Conservation (phyloP, 2,797 vertebrate species). For the Synaphobranchus kaupii region DNA sequence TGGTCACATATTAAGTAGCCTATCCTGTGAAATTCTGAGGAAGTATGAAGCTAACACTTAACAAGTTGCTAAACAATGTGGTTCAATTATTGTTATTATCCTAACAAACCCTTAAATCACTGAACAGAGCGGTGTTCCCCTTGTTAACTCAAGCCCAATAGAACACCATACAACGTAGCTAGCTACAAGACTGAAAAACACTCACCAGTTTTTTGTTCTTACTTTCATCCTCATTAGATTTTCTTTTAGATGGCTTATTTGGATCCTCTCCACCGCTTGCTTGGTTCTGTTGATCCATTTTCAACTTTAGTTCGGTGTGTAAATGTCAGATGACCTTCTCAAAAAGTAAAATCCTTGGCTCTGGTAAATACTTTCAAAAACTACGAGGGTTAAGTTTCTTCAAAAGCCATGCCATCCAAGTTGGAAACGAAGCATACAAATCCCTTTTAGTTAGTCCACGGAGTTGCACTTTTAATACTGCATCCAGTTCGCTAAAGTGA, state of each 20-base stretch:
- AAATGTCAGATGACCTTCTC: constrained; percentile 32
- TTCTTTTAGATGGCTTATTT: constrained; percentile 76
- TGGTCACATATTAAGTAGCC: neutral
- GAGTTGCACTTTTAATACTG: constrained; percentile 27
- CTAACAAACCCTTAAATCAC: neutral
- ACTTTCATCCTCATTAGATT: constrained; percentile 74
- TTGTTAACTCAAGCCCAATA: neutral
- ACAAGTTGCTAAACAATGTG: neutral
- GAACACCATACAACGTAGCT: neutral
- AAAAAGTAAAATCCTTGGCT: constrained; percentile 52
- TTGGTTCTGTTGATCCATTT: constrained; percentile 74
- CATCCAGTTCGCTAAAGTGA: constrained; percentile 33
- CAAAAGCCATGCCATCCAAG: constrained; percentile 64
- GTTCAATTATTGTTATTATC: neutral
- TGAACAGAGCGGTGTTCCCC: neutral
- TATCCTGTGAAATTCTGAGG: neutral
- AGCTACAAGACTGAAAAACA: constrained; percentile 33
- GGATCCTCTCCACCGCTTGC: constrained; percentile 78
- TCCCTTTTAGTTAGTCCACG: constrained; percentile 38
- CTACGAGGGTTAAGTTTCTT: constrained; percentile 58
- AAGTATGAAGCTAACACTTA: neutral
- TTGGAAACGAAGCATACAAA: neutral
- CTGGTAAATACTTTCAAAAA: constrained; percentile 31
- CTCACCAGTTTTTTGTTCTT: constrained; percentile 84
- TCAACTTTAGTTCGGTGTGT: constrained; percentile 38